These are phyloP conservation scores for Zenarchopterus dispar DNA, from an alignment of 2,797 vertebrate species.

Conservation along the genomic window DNA sequence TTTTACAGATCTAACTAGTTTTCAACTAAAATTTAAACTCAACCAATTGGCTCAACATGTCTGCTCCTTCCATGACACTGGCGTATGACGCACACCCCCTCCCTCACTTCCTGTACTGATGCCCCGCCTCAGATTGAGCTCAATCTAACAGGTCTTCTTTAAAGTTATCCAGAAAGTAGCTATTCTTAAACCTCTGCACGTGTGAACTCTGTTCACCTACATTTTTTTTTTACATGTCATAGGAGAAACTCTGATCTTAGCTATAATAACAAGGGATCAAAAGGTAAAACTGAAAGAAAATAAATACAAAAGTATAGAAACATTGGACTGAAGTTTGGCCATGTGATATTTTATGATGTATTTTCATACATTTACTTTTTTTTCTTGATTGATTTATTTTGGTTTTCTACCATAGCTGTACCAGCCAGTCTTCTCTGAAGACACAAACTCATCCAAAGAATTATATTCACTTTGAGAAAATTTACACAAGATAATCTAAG, in stretches of 20 bases:
- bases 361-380: background rate
- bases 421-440: conserved; percentile 47
- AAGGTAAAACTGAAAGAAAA: background rate
- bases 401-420: conserved; percentile 40
- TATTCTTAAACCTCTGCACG: conserved; percentile 39
- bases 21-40: background rate
- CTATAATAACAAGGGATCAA: conserved; percentile 10
- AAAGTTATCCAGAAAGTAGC: conserved; percentile 45
- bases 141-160: conserved; percentile 54
- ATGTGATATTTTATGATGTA: background rate
- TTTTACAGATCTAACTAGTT: background rate
- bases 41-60: conserved; percentile 43
- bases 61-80: conserved; percentile 47
- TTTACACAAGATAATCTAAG: conserved; percentile 58
- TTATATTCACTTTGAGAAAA: conserved; percentile 49
- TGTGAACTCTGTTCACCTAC: conserved; percentile 22
- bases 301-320: background rate
- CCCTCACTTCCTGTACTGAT: conserved; percentile 69
- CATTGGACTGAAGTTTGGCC: background rate
- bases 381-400: conserved; percentile 10
- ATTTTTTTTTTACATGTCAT: conserved; percentile 15
- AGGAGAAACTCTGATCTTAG: background rate
- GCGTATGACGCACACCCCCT: conserved; percentile 49
- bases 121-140: conserved; percentile 44
- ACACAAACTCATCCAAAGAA: conserved; percentile 44